Base-by-base conservation (phyloP, 1,140 invertebrate species). In the Conus ventricosus region DNA sequence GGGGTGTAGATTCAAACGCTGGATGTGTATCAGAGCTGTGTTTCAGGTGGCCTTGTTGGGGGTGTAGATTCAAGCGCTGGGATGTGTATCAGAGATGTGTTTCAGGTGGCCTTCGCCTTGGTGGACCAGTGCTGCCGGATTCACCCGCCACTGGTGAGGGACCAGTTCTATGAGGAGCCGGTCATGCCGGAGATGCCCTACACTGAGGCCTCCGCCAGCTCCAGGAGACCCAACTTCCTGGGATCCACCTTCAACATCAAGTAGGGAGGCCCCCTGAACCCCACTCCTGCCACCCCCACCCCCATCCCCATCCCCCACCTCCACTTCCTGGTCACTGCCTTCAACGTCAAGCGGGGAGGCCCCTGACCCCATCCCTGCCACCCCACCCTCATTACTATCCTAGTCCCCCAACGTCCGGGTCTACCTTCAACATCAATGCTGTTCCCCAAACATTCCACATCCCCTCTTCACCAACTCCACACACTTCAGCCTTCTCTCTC, bases 91-190 rank as follows among this genome's bases (percentile, higher is more conserved):
- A 39, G 39, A 39, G 39, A 1, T 39, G 39, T 20, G 20, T 23
- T 0, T n/a, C 81, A 93, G 93, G 93, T 93, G 51, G 92, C 91
- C 0, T 93, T 94, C 89, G 89, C 92, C 8, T 81, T 94, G n/a
- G 91, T 92, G 11, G 93, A 94, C 85, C 91, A 93, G 25, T 93
- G 92, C 85, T 92, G 92, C 81, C 91, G 91, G 11, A 90, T 86
- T 20, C 89, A 92, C 84, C 93, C 93, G 53, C 84, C 90, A 10
- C 88, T 93, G n/a, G 85, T 92, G 10, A 90, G 91, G 81, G 93
- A 94, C 71, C 60, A 90, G 27, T 90, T 92, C 81, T 94, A 92
- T 89, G 88, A 91, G 80, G 90, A 92, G 27, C 90, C 91, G 11
- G 88, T 91, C 1, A 89, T 91, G 7, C 88, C 91, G 0, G 92